Evolutionary conservation across 2,888 invertebrate genomes (phyloP), one percentile per base, ranked within the genome.

Genomic region (Drosophila nr. perissopoda): DNA sequence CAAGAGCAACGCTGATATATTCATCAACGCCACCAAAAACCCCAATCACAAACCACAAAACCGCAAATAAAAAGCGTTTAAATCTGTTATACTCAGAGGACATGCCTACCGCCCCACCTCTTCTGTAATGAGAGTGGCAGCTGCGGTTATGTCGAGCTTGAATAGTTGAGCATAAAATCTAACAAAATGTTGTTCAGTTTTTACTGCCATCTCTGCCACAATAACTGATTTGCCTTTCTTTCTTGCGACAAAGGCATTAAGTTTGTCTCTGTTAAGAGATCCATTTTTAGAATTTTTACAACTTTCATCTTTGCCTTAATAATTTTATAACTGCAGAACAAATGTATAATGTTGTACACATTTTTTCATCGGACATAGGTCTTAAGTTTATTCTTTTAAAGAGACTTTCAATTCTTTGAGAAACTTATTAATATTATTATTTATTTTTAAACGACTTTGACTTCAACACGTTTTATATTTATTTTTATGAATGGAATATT

Each of bases 71-170:
- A 69, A 62, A 54, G 8, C 38, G 18, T 54, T 59, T 27, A 75
- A 69, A 64, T 69, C 58, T 63, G 53, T 53, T 67, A 36, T 69
- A 65, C 59, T 76, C 86, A 49, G 70, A 29, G 64, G 56, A 42
- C 2, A 16, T 31, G 11, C 40, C 21, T 8, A 1, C 13, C 16
- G 25, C 18, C 6, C 4, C 53, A 25, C 11, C 8, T 33, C 34
- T 25, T 25, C 10, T 4, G 2, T 42, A 40, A 33, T 60, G 42
- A 42, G 45, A 21, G 36, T 57, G 66, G 53, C 49, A 42, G 45
- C 21, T 72, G 59, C 33, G 52, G 69, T 54, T 61, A 18, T 52
- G 34, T 31, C 10, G 10, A 60, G 45, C 18, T 34, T 34, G 5
- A 34, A 64, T 45, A 66, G 52, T 54, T n/a, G 4, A 59, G 48